These are phyloP conservation scores for Drosophila anceps DNA, from an alignment of 2,888 invertebrate genomes.

Conservation along the genomic window DNA sequence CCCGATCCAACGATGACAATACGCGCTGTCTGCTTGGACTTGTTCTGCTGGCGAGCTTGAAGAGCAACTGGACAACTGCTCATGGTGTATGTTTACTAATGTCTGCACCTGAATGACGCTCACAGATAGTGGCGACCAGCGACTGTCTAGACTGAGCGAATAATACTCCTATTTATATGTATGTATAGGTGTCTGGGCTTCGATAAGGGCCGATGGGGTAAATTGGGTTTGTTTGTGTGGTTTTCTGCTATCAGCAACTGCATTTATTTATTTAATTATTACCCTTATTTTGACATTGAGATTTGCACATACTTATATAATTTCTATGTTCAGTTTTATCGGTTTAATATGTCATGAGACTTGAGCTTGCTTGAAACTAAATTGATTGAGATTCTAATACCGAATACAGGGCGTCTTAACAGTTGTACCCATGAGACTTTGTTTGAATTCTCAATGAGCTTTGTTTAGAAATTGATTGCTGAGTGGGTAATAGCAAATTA, in stretches of 20 bases:
- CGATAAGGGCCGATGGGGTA: neutral
- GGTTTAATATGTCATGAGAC: slow-evolving; percentile 1
- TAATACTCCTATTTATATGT: slow-evolving; percentile 10
- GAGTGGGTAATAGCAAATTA: neutral
- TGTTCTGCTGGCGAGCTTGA: neutral
- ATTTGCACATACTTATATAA: neutral
- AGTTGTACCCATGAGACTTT: neutral
- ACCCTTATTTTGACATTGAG: slow-evolving; percentile 1
- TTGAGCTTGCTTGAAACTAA: slow-evolving; percentile 1
- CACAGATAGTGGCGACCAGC: neutral
- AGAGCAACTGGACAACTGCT: slow-evolving; percentile 18
- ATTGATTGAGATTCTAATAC: neutral
- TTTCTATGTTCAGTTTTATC: neutral
- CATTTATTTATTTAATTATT: neutral
- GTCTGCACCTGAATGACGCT: neutral
- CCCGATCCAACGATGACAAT: slow-evolving; percentile 85
- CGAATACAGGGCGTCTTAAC: neutral
- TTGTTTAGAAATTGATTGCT: neutral
- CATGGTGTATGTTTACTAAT: slow-evolving; percentile 21
- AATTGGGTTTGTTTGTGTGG: slow-evolving; percentile 19
- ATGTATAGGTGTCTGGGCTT: neutral
- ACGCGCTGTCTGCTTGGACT: slow-evolving; percentile 63
- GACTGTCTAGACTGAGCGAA: slow-evolving; percentile 6
- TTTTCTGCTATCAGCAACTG: slow-evolving; percentile 31
- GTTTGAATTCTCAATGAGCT: neutral